A percentile compares a stretch with the other conserved stretches of the same genome.
These are phyloP conservation scores for Sebastes nivosus DNA, from an alignment of 2,797 vertebrate species.

Conservation along the genomic window DNA sequence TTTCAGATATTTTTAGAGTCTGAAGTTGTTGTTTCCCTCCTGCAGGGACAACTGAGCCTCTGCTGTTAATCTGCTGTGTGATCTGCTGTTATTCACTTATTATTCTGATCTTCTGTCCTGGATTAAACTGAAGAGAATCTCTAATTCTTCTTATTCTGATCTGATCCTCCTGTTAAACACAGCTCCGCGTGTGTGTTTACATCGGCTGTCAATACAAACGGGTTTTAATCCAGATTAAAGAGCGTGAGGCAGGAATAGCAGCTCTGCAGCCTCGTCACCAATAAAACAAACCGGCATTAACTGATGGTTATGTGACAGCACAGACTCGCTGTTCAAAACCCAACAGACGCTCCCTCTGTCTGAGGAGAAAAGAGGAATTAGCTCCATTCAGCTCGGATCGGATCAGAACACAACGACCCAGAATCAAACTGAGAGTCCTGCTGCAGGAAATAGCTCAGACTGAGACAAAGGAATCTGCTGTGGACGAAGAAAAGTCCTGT, in stretches of 20 bases:
- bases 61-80: slow-evolving; percentile 32
- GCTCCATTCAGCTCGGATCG: slow-evolving; percentile 25
- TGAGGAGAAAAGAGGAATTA: slow-evolving; percentile 47
- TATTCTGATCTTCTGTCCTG: slow-evolving; percentile 22
- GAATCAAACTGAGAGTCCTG: not conserved
- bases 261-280: not conserved
- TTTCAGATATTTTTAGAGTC: slow-evolving; percentile 25
- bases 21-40: not conserved
- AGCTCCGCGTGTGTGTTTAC: slow-evolving; percentile 17
- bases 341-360: not conserved
- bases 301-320: slow-evolving; percentile 6
- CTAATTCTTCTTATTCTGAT: slow-evolving; percentile 38
- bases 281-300: not conserved
- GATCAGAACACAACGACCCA: slow-evolving; percentile 25
- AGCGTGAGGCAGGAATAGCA: slow-evolving; percentile 34
- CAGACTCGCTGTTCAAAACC: no score
- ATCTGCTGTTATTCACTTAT: slow-evolving; percentile 35
- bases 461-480: not conserved
- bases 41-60: not conserved
- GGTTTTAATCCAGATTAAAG: slow-evolving; percentile 56
- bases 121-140: slow-evolving; percentile 34
- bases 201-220: slow-evolving; percentile 33
- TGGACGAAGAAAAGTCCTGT: not conserved
- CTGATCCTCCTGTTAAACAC: slow-evolving; percentile 34
- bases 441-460: not conserved